These are phyloP conservation scores for Melinaea menophilus DNA, from an alignment of 2,888 invertebrate genomes.

Conservation along the genomic window DNA sequence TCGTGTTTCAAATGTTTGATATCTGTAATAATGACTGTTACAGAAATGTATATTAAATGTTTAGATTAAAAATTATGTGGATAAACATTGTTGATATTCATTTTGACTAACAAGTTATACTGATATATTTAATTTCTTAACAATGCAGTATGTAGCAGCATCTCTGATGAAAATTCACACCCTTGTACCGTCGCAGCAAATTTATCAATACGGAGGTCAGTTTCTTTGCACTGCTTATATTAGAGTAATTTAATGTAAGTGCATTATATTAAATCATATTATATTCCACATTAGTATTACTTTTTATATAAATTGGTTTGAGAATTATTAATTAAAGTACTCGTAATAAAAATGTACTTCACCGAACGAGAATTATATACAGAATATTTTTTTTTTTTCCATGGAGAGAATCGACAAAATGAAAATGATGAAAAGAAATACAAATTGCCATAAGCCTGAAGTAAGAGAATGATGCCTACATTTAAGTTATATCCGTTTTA, in stretches of 20 bases:
- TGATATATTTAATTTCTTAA: too few relatives aligned
- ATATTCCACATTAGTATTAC: too few relatives aligned
- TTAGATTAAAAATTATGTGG: too few relatives aligned
- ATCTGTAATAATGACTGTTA: not conserved
- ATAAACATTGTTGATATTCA: too few relatives aligned
- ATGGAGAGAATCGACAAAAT: not conserved
- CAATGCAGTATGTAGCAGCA: not conserved
- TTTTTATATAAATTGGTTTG: not conserved
- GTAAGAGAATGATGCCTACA: constrained; percentile 1
- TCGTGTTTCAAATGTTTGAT: constrained; percentile 4
- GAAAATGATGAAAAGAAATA: not conserved
- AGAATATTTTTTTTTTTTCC: too few relatives aligned
- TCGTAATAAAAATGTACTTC: too few relatives aligned
- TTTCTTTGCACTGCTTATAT: not conserved
- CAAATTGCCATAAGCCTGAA: not conserved
- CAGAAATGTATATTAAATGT: too few relatives aligned
- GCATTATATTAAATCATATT: too few relatives aligned
- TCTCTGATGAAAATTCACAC: constrained; percentile 25
- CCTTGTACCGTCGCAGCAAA: constrained; percentile 20
- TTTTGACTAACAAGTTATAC: too few relatives aligned
- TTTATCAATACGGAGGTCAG: constrained; percentile 24
- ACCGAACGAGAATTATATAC: too few relatives aligned
- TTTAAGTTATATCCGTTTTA: constrained; percentile 1
- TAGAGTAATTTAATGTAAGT: too few relatives aligned
- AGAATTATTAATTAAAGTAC: too few relatives aligned